phyloP scores from a whole-genome alignment of 2,797 vertebrate genomes.

The Adrianichthys oophorus region DNA sequence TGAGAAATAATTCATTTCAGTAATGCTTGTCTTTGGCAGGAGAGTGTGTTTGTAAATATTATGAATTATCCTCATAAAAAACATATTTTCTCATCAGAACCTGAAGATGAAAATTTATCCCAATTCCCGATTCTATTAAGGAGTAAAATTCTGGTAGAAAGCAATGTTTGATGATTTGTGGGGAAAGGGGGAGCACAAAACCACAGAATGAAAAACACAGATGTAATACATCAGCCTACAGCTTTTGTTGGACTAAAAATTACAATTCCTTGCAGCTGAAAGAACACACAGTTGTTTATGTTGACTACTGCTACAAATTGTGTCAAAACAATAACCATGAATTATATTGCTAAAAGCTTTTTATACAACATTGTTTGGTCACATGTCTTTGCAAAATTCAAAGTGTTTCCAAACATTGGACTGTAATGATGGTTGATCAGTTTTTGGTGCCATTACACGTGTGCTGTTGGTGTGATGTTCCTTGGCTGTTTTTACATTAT shows the following conservation, averaged over 20 bases:
- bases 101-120: slow-evolving; percentile 69
- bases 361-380: too few species aligned
- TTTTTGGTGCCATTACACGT: too few species aligned
- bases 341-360: too few species aligned
- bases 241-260: not conserved
- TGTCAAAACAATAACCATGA: too few species aligned
- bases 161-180: slow-evolving; percentile 37
- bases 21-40: slow-evolving; percentile 86
- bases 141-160: slow-evolving; percentile 75
- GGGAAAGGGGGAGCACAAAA: not conserved
- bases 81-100: slow-evolving; percentile 62
- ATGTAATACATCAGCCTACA: not conserved
- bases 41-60: slow-evolving; percentile 91
- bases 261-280: too few species aligned
- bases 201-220: slow-evolving; percentile 12
- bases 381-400: too few species aligned
- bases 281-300: too few species aligned
- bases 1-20: slow-evolving; percentile 92
- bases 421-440: too few species aligned
- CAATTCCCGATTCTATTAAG: slow-evolving; percentile 67
- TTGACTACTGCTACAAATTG: too few species aligned
- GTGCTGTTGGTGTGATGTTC: too few species aligned
- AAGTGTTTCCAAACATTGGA: too few species aligned
- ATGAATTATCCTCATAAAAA: slow-evolving; percentile 99
- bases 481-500: too few species aligned